Evolutionary conservation across 64 coral and sea anemone species (phyloP), one percentile per base, ranked within the genome.

Genomic region (Porites lutea): DNA sequence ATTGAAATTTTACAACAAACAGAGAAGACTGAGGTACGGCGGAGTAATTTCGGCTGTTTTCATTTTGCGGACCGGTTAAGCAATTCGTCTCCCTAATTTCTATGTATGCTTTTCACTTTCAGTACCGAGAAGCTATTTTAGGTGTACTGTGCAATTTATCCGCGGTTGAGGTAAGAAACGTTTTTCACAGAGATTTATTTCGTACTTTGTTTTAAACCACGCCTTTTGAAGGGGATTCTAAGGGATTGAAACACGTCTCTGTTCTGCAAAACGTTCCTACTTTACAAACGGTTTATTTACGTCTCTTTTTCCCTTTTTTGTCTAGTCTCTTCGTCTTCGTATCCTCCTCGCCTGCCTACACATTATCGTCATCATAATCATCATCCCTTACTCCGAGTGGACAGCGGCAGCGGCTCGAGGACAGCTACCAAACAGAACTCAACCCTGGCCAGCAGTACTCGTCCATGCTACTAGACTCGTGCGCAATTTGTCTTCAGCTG

Each of bases 401-500:
- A 93, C 93, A 72, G 80, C 87, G 58, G 71, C 72, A n/a, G 89
- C 73, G 74, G 95, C 95, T 16, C 88, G 86, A 61, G 73, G 92
- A 54, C 92, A 97, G 44, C 92, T 88, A 57, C 71, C 82, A 64
- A 50, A 10, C 8, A 89, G 87, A 45, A 61, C 74, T 9, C 78
- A 51, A 51, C 88, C 93, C 14, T 97, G 95, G 95, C 80, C 95
- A 90, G 92, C 72, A 70, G 86, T 97, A 23, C 75, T 97, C 71
- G 92, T 91, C 9, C 92, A 97, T 79, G 92, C 93, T 69, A 97
- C 95, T 3, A 88, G 95, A 50, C 93, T 97, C 49, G 89, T 97
- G 54, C 88, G 95, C 78, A 97, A 97, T 22, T 72, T 97, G 77
- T 97, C 95, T 15, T 97, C 95, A 53, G 92, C 95, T 48, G 95